These are phyloP conservation scores for Pectinophora gossypiella DNA, from an alignment of 1,140 invertebrate genomes.

Conservation along the genomic window DNA sequence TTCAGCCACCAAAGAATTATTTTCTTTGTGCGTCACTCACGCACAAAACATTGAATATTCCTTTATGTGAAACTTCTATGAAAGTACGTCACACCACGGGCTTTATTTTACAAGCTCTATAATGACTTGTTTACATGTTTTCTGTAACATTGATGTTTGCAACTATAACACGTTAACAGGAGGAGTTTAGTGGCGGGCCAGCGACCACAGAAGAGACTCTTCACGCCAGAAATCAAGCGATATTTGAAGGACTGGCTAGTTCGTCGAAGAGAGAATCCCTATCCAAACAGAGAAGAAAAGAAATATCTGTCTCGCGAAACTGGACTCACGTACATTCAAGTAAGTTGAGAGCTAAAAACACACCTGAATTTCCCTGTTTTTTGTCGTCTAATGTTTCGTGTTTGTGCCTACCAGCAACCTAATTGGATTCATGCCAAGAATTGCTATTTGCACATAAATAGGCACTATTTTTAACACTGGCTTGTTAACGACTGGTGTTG, in stretches of 20 bases:
- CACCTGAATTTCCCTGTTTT: not conserved
- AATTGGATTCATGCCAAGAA: slow-evolving; percentile 61
- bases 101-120: not conserved
- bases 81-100: not conserved
- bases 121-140: slow-evolving; percentile 10
- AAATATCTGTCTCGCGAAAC: slow-evolving; percentile 81
- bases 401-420: slow-evolving; percentile 57
- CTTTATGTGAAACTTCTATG: slow-evolving; percentile 3
- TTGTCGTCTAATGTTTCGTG: slow-evolving; percentile 12
- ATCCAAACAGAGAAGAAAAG: slow-evolving; percentile 84
- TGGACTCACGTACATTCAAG: slow-evolving; percentile 83
- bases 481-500: slow-evolving; percentile 34
- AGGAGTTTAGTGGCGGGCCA: slow-evolving; percentile 75
- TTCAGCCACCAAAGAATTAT: slow-evolving; percentile 47
- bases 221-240: slow-evolving; percentile 84
- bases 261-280: slow-evolving; percentile 82
- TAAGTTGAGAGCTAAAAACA: slow-evolving; percentile 32
- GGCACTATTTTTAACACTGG: slow-evolving; percentile 68
- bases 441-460: slow-evolving; percentile 70
- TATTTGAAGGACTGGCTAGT: slow-evolving; percentile 84
- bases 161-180: too few species aligned
- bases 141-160: slow-evolving; percentile 7
- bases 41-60: slow-evolving; percentile 10
- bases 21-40: slow-evolving; percentile 64
- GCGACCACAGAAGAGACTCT: slow-evolving; percentile 80